A percentile compares a stretch with the other conserved stretches of the same genome.
Conservation (phyloP, 2,797 vertebrate genomes). For the Oreonectes daqikongensis region DNA sequence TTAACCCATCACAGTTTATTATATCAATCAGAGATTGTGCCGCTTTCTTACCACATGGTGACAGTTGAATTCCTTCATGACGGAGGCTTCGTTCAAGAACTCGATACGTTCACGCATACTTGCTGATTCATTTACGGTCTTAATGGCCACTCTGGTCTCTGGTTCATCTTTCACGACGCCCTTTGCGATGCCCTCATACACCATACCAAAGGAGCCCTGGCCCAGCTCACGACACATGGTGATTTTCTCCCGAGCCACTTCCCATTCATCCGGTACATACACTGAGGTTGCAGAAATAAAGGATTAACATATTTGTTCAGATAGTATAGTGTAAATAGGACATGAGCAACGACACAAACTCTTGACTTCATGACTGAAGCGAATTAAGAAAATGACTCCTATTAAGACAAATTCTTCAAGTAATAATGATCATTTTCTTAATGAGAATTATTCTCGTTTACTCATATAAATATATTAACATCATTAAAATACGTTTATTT, state of each 20-base stretch:
- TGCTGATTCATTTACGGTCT: constrained; percentile 95
- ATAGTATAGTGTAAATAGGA: neutral
- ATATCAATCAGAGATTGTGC: neutral
- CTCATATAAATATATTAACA: neutral
- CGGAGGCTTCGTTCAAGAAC: constrained; percentile 97
- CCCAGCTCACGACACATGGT: constrained; percentile 93
- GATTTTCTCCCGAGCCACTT: constrained; percentile 96
- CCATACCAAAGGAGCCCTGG: constrained; percentile 98
- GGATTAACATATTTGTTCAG: constrained; percentile 44
- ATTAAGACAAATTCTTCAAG: neutral
- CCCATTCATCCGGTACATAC: constrained; percentile 97
- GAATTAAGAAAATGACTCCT: neutral
- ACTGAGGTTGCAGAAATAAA: constrained; percentile 71
- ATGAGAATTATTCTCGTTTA: neutral
- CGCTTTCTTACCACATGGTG: constrained; percentile 92
- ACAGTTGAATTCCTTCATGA: constrained; percentile 99
- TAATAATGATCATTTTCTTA: neutral
- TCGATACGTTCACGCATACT: constrained; percentile 97
- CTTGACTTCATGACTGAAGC: neutral
- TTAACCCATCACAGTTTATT: neutral
- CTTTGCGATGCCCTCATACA: constrained; percentile 95
- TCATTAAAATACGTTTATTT: neutral
- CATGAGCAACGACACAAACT: neutral
- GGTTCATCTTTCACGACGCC: constrained; percentile 95
- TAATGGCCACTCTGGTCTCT: constrained; percentile 94